Evolutionary conservation across 1,140 invertebrate genomes (phyloP).

Genomic region (Mercenaria mercenaria): DNA sequence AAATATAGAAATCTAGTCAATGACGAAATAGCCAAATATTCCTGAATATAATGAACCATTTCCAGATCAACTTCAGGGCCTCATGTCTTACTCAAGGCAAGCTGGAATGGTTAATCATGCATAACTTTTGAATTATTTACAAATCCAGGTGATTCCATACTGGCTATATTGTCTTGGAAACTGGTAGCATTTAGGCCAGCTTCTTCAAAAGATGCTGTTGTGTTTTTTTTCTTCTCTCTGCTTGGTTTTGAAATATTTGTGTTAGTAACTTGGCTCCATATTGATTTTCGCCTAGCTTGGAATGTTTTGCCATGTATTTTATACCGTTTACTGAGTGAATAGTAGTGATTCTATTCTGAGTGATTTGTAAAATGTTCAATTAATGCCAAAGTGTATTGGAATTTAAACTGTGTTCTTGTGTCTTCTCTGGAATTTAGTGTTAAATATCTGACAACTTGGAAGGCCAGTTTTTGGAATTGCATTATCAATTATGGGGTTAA

Average conservation of each 20-base stretch:
- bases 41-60: too few species aligned
- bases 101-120: constrained; percentile 21
- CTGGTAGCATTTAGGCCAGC: constrained; percentile 21
- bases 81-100: background rate
- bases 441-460: background rate
- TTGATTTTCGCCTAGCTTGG: constrained; percentile 21
- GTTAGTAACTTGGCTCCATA: constrained; percentile 27
- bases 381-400: constrained; percentile 1
- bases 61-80: too few species aligned
- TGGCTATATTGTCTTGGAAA: constrained; percentile 48
- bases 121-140: constrained; percentile 42
- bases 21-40: too few species aligned
- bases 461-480: background rate
- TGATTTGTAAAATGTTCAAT: background rate
- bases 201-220: background rate
- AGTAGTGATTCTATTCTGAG: background rate
- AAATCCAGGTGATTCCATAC: constrained; percentile 41
- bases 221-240: background rate
- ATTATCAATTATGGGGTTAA: constrained; percentile 24
- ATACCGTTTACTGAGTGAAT: constrained; percentile 16
- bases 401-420: constrained; percentile 1
- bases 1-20: too few species aligned
- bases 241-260: constrained; percentile 17
- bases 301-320: constrained; percentile 31
- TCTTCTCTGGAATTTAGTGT: background rate